Percentiles rank a stretch among this genome's conserved stretches.
Evolutionary conservation across 1,140 invertebrate genomes (phyloP).

Genomic region (Himalopsyche phryganea): DNA sequence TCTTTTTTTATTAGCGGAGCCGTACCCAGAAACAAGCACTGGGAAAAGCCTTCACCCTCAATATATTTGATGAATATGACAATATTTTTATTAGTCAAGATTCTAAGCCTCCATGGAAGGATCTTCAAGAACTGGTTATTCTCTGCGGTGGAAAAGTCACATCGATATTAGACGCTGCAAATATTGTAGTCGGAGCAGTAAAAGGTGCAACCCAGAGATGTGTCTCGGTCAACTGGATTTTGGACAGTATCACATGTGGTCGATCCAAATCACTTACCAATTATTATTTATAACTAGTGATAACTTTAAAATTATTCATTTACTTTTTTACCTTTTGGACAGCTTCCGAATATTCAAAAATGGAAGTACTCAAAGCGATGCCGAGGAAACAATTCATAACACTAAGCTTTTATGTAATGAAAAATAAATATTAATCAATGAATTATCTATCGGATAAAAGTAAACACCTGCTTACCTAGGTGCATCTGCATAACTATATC

Average conservation of each 20-base stretch:
- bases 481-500: no score
- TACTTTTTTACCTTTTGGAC: no score
- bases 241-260: slow-evolving; percentile 38
- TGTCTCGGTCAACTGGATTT: slow-evolving; percentile 45
- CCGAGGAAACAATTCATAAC: no score
- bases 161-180: slow-evolving; percentile 31
- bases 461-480: no score
- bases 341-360: no score
- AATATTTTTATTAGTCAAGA: slow-evolving; percentile 40
- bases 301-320: no score
- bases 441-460: no score
- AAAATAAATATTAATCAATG: no score
- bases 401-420: no score
- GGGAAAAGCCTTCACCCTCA: slow-evolving; percentile 39
- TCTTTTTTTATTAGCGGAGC: slow-evolving; percentile 40
- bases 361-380: no score
- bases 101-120: slow-evolving; percentile 37
- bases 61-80: slow-evolving; percentile 44
- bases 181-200: slow-evolving; percentile 40
- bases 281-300: slow-evolving; percentile 5
- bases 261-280: slow-evolving; percentile 15
- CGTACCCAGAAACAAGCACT: slow-evolving; percentile 44
- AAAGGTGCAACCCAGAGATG: slow-evolving; percentile 32
- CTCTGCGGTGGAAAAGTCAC: slow-evolving; percentile 43
- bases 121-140: slow-evolving; percentile 43